Base-by-base conservation (phyloP, 2,888 invertebrate genomes). In the Melitaea athalia region DNA sequence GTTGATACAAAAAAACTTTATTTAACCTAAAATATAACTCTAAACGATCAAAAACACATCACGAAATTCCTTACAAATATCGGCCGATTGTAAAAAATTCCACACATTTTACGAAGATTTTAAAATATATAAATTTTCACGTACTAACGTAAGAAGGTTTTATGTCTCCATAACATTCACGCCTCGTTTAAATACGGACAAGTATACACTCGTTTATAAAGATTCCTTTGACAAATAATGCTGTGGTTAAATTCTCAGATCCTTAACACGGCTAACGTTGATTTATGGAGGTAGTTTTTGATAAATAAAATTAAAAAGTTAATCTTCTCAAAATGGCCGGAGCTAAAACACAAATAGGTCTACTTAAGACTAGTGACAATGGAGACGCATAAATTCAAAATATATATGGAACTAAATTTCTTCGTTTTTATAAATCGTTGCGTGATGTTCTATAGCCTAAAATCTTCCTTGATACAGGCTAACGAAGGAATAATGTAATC, bases 281-380 rank as follows among this genome's bases (percentile, higher is more conserved):
- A 90, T 90, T 90, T 90, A 90, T 90, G 83, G 79, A 81, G 88
- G 88, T 84, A 79, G 38, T 5, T 38, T 38, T 38, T 38, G 8
- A 38, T 38, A 38, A 38, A 38, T 7, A 38, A 38, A 38, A 7
- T 38, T 38, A 38, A 83, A 83, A 81, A 78, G 79, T 78, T 78
- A 79, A 82, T 78, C 79, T 74, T 72, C 81, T 75, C 77, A 75
- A 77, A 73, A 71, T 69, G 31, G 52, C 33, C 15, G 38, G 57
- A 38, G n/a, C 42, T 57, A 53, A 15, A 15, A 15, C 15, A 42
- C 15, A 42, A 57, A 42, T 15, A 42, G n/a, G 14, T 38, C 8
- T 38, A 38, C 38, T 8, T 38, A 38, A 38, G 38, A 5, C 38
- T 38, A 38, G 38, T 38, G 8, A 38, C 38, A 38, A 38, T 38